phyloP scores from a whole-genome alignment of 2,113 vertebrate genomes.

The Ariopsis seemanni region DNA sequence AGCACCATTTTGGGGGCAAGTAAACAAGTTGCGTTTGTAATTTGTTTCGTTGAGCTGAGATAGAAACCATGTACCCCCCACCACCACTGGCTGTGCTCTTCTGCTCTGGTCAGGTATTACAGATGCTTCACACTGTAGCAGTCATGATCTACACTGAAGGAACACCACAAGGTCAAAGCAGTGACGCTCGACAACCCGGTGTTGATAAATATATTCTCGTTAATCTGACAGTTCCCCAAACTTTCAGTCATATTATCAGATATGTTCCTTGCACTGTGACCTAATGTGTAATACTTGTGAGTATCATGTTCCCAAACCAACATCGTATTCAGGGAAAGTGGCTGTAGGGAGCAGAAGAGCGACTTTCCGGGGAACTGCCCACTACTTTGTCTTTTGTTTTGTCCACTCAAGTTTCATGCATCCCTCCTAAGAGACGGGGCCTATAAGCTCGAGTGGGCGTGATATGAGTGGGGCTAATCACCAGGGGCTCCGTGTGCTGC shows the following conservation, averaged over 20 bases:
- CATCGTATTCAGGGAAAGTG: background rate
- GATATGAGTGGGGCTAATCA: constrained; percentile 92
- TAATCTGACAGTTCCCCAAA: constrained; percentile 7
- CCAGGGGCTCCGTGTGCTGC: constrained; percentile 92
- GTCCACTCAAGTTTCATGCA: constrained; percentile 88
- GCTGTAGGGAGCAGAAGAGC: constrained; percentile 1
- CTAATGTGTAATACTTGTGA: constrained; percentile 9
- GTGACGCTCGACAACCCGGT: background rate
- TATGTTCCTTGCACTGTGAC: background rate
- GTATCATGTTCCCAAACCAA: background rate
- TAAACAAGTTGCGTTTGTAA: background rate
- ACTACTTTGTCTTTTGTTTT: constrained; percentile 30
- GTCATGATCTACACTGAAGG: constrained; percentile 18
- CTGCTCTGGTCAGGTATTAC: background rate
- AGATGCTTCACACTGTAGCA: background rate
- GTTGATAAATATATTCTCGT: background rate
- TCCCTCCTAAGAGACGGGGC: constrained; percentile 74
- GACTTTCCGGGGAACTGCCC: constrained; percentile 56
- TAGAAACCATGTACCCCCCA: background rate
- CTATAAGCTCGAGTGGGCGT: constrained; percentile 75
- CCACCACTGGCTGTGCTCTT: background rate
- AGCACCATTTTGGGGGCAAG: background rate
- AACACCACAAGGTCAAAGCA: background rate
- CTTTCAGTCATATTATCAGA: background rate
- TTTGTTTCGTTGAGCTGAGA: background rate